Evolutionary conservation across 2,888 invertebrate genomes (phyloP).

Genomic region (Heliconius aoede): DNA sequence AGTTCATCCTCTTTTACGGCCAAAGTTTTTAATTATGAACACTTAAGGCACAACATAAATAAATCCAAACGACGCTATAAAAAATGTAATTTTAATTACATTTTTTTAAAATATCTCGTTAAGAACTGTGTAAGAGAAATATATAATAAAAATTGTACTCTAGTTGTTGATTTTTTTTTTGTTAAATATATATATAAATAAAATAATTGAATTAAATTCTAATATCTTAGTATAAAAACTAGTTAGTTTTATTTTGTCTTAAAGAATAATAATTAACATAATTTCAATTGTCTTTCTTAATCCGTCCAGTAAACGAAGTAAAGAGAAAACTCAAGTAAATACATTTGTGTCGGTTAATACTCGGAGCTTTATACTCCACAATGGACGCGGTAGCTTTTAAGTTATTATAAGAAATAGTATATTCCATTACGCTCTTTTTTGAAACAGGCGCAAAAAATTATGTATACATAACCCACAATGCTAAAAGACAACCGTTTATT

Average conservation of each 20-base stretch:
- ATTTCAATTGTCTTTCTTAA: neutral
- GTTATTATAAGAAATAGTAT: constrained; percentile 50
- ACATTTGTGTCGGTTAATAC: constrained; percentile 54
- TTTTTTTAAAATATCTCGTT: neutral
- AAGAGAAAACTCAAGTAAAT: constrained; percentile 37
- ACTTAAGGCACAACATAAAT: constrained; percentile 29
- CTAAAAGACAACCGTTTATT: too few species aligned
- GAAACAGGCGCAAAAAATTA: too few species aligned
- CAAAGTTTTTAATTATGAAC: constrained; percentile 44
- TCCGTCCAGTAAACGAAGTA: neutral
- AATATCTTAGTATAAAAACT: neutral
- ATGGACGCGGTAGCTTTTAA: constrained; percentile 47
- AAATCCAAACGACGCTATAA: constrained; percentile 21
- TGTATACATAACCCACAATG: too few species aligned
- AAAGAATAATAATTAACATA: neutral
- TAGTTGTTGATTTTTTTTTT: too few species aligned
- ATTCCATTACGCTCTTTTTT: constrained; percentile 41
- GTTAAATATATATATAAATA: too few species aligned
- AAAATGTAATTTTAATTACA: constrained; percentile 28
- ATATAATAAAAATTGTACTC: too few species aligned
- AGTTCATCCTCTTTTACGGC: constrained; percentile 37
- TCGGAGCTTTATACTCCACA: constrained; percentile 54
- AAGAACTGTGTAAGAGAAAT: too few species aligned
- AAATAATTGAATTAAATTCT: too few species aligned
- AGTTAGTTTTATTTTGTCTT: neutral